Evolutionary conservation across 64 coral and sea anemone genomes (phyloP).

Genomic region (Montipora foliosa): DNA sequence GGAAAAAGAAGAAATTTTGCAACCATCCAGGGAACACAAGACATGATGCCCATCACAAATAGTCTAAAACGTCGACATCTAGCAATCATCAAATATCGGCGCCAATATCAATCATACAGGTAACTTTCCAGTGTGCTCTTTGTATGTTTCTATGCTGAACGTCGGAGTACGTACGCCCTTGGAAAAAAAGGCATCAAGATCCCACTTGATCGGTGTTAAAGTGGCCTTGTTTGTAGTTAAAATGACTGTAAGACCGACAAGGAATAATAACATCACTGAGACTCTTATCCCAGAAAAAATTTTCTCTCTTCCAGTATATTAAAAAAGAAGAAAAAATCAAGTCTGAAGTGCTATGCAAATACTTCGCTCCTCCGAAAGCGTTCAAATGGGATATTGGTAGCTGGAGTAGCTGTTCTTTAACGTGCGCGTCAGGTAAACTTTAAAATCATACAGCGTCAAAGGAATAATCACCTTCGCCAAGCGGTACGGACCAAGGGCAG

Average conservation of each 20-base stretch:
- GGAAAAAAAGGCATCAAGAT: too few relatives aligned
- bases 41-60: neutral
- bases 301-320: constrained; percentile 1
- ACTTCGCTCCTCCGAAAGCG: neutral
- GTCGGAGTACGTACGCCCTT: too few relatives aligned
- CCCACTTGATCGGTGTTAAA: too few relatives aligned
- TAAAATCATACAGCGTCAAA: neutral
- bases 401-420: constrained; percentile 1
- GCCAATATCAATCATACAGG: too few relatives aligned
- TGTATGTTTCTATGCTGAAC: too few relatives aligned
- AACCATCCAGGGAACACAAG: too few relatives aligned
- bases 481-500: too few relatives aligned
- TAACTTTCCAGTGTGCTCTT: too few relatives aligned
- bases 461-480: neutral
- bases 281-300: neutral
- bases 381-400: neutral
- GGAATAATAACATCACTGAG: neutral
- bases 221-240: too few relatives aligned
- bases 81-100: too few relatives aligned
- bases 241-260: neutral
- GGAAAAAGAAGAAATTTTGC: too few relatives aligned
- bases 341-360: neutral
- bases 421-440: constrained; percentile 5
- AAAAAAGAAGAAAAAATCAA: neutral
- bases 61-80: too few relatives aligned